Conservation (phyloP, 2,113 vertebrate genomes). For the Saccopteryx bilineata region DNA sequence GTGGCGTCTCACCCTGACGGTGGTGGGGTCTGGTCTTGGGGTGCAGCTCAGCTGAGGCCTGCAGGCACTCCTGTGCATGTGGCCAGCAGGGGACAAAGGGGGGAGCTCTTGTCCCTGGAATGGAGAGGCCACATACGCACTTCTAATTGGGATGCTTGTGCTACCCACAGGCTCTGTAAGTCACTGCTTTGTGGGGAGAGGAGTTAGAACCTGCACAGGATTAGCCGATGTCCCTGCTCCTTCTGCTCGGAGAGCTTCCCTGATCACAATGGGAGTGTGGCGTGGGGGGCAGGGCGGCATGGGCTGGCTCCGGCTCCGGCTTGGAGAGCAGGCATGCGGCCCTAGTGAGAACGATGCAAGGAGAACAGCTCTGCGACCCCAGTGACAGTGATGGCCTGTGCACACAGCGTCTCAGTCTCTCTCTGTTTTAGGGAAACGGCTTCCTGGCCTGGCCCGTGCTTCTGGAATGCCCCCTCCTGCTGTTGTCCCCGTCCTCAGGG, state of each 20-base stretch:
- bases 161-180: neutral
- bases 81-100: slow-evolving; percentile 48
- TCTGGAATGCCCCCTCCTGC: neutral
- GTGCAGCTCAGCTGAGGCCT: neutral
- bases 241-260: neutral
- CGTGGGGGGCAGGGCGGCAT: no score
- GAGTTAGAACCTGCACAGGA: neutral
- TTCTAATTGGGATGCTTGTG: neutral
- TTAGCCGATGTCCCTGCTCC: slow-evolving; percentile 19
- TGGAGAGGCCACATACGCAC: neutral
- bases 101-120: slow-evolving; percentile 68
- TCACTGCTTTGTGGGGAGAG: neutral
- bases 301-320: neutral
- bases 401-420: accelerated
- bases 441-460: neutral
- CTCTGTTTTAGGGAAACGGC: neutral
- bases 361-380: neutral
- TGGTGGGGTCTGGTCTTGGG: neutral
- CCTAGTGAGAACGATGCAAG: slow-evolving; percentile 2
- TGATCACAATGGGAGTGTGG: neutral
- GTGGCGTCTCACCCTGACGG: neutral
- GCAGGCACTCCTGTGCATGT: neutral
- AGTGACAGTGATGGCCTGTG: accelerated
- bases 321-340: accelerated
- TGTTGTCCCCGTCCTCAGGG: accelerated